Conservation (phyloP, 2,888 invertebrate species). For the Quadroppia sp. region DNA sequence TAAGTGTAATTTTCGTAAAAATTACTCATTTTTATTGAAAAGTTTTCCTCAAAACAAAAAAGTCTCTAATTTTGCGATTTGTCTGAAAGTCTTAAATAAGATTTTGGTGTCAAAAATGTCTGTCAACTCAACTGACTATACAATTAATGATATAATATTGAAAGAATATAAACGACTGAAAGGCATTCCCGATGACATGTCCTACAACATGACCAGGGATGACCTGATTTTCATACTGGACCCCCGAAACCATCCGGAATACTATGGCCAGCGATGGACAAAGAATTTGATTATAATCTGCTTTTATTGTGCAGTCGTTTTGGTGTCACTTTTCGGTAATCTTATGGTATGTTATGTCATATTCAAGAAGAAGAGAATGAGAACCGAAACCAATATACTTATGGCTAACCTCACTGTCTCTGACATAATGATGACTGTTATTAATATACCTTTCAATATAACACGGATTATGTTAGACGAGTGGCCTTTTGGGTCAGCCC, state of each 20-base stretch:
- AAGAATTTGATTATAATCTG: slow-evolving; percentile 44
- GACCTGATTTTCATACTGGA: not conserved
- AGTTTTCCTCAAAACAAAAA: too few relatives aligned
- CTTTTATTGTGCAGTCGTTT: slow-evolving; percentile 55
- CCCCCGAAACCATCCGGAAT: not conserved
- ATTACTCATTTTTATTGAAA: too few relatives aligned
- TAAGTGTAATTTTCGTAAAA: too few relatives aligned
- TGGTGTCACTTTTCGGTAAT: slow-evolving; percentile 55
- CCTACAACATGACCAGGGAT: not conserved
- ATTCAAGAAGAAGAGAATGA: slow-evolving; percentile 57
- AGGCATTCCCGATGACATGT: not conserved
- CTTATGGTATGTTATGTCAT: slow-evolving; percentile 58
- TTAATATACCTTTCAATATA: slow-evolving; percentile 56
- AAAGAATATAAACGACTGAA: not conserved
- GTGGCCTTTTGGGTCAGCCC: slow-evolving; percentile 55
- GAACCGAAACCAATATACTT: slow-evolving; percentile 59
- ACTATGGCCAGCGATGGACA: not conserved
- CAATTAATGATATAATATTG: not conserved
- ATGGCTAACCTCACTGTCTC: slow-evolving; percentile 59
- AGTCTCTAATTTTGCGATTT: not conserved
- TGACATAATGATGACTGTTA: slow-evolving; percentile 51
- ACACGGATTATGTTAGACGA: slow-evolving; percentile 53
- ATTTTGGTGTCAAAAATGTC: not conserved
- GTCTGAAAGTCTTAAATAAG: not conserved
- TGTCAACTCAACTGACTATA: not conserved